phyloP scores from a whole-genome alignment of 1,140 invertebrate genomes.

The Tachypleus tridentatus region DNA sequence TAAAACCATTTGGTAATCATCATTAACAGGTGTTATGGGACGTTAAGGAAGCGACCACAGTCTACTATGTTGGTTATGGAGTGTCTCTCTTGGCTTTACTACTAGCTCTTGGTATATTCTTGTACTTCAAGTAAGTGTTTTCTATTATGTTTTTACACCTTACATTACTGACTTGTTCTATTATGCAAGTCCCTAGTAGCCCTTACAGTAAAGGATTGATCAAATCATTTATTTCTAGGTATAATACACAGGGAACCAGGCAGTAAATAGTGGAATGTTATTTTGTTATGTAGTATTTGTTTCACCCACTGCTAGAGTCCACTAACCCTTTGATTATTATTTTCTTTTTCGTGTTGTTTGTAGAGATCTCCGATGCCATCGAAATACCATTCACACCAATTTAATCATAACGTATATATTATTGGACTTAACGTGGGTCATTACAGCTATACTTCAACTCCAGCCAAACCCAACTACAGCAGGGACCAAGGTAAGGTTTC shows the following conservation, averaged over 20 bases:
- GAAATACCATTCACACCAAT: constrained; percentile 84
- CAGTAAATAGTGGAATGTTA: no score
- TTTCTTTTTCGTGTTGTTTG: constrained; percentile 4
- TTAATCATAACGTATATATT: constrained; percentile 74
- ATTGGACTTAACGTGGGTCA: constrained; percentile 64
- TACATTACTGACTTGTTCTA: no score
- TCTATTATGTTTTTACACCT: no score
- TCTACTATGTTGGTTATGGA: constrained; percentile 62
- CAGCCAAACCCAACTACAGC: constrained; percentile 30
- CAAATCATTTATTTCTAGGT: no score
- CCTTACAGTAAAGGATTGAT: no score
- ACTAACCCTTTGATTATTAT: no score
- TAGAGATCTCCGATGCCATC: constrained; percentile 79
- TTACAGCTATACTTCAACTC: constrained; percentile 53
- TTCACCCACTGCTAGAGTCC: no score
- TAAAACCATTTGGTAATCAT: background rate
- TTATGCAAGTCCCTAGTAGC: no score
- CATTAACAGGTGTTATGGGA: constrained; percentile 23
- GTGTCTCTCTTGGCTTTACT: constrained; percentile 57
- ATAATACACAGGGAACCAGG: no score
- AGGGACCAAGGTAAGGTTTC: no score
- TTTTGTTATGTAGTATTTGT: no score
- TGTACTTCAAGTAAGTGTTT: constrained; percentile 63
- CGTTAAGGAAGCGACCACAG: constrained; percentile 43
- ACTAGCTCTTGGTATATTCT: constrained; percentile 62